These are phyloP conservation scores for Falcunculus frontatus DNA, from an alignment of 2,113 vertebrate species.

Conservation along the genomic window DNA sequence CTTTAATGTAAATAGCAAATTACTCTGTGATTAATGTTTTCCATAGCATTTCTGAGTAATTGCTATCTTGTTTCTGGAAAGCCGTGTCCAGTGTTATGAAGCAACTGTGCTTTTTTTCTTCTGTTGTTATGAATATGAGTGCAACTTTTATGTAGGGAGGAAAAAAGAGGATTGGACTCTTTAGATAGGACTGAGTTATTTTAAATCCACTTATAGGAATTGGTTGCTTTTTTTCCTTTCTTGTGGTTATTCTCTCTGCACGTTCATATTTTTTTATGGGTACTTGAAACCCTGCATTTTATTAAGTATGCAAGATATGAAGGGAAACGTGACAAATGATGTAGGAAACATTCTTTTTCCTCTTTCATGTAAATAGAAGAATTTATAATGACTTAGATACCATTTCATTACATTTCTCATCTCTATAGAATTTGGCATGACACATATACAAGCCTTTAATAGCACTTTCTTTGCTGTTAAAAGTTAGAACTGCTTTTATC, in stretches of 20 bases:
- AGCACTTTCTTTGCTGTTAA: background rate
- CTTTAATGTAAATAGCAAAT: conserved; percentile 34
- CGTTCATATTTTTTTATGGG: conserved; percentile 46
- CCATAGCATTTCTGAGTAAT: conserved; percentile 32
- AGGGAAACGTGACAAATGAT: background rate
- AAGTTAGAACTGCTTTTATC: conserved; percentile 3
- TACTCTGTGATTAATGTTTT: conserved; percentile 36
- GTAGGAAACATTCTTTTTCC: background rate
- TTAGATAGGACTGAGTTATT: background rate
- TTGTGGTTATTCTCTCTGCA: conserved; percentile 7
- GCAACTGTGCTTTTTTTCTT: conserved; percentile 13
- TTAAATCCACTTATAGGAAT: background rate
- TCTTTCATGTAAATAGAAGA: conserved; percentile 37
- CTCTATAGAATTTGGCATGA: conserved; percentile 9
- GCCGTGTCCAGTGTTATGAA: background rate
- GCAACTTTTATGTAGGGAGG: background rate
- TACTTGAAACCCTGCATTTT: conserved; percentile 32
- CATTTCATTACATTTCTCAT: background rate
- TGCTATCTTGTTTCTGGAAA: conserved; percentile 43
- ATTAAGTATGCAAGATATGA: background rate
- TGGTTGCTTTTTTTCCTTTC: background rate
- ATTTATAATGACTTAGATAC: conserved; percentile 25
- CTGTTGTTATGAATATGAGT: background rate
- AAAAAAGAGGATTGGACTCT: background rate
- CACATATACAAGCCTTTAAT: background rate